A percentile compares a stretch with the other conserved stretches of the same genome.
phyloP scores from a whole-genome alignment of 2,113 vertebrate genomes.

The Corvus cornix region DNA sequence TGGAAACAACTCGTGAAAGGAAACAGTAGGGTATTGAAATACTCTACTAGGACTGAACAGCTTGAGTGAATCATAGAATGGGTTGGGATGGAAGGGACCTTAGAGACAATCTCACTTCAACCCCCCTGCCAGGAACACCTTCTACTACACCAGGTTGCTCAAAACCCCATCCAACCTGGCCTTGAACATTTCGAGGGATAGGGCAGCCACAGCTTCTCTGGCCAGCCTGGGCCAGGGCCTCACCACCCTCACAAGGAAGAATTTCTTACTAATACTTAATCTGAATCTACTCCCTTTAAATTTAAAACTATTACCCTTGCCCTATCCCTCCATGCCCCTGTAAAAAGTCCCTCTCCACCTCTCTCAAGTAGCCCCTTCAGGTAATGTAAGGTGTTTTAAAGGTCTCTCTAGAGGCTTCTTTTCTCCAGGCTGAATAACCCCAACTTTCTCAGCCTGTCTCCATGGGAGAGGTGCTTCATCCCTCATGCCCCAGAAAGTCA shows the following conservation, averaged over 20 bases:
- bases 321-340: background rate
- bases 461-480: background rate
- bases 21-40: background rate
- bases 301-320: background rate
- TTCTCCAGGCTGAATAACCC: accelerated
- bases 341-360: background rate
- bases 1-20: background rate
- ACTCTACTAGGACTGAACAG: background rate
- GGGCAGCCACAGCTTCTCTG: background rate
- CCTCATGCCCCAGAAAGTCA: background rate
- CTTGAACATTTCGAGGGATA: background rate
- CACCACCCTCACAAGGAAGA: background rate
- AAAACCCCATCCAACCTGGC: background rate
- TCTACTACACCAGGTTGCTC: no score
- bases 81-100: background rate
- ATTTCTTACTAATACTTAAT: background rate
- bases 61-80: background rate
- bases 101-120: background rate
- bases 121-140: background rate
- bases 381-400: background rate
- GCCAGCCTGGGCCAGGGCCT: background rate
- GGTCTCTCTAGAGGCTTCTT: background rate
- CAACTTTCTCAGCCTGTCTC: accelerated
- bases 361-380: background rate
- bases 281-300: background rate